phyloP scores from a whole-genome alignment of 1,140 invertebrate species.

The Bombus terrestris region DNA sequence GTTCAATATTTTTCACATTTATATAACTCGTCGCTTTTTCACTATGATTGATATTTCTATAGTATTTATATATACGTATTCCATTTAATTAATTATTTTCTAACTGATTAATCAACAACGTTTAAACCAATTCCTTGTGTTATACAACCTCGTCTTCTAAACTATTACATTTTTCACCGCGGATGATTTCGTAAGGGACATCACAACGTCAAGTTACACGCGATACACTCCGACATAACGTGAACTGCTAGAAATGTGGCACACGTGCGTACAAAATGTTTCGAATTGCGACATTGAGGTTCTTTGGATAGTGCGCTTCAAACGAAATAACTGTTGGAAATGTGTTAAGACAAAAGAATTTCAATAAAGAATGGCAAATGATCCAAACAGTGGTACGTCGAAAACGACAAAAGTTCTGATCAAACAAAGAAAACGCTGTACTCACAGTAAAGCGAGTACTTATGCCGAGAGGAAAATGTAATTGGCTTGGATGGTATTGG shows the following conservation, averaged over 20 bases:
- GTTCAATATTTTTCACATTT: background rate
- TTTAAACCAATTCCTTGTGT: no score
- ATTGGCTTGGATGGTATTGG: background rate
- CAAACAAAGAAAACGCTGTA: background rate
- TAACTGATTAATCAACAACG: background rate
- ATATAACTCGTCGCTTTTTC: background rate
- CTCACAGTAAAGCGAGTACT: no score
- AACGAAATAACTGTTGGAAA: background rate
- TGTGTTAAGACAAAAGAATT: background rate
- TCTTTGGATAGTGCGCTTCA: background rate
- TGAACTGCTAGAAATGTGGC: no score
- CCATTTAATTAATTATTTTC: no score
- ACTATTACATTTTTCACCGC: no score
- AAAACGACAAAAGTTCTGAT: background rate
- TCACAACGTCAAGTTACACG: background rate
- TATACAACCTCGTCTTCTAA: no score
- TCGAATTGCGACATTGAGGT: background rate
- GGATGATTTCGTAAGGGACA: no score
- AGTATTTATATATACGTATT: background rate
- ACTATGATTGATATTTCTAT: background rate
- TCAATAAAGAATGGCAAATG: background rate
- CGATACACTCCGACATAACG: no score
- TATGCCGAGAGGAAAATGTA: background rate
- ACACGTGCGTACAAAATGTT: background rate
- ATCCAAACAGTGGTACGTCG: no score